These are phyloP conservation scores for Hyperoplus lanceolatus DNA, from an alignment of 2,797 vertebrate genomes.

Conservation along the genomic window DNA sequence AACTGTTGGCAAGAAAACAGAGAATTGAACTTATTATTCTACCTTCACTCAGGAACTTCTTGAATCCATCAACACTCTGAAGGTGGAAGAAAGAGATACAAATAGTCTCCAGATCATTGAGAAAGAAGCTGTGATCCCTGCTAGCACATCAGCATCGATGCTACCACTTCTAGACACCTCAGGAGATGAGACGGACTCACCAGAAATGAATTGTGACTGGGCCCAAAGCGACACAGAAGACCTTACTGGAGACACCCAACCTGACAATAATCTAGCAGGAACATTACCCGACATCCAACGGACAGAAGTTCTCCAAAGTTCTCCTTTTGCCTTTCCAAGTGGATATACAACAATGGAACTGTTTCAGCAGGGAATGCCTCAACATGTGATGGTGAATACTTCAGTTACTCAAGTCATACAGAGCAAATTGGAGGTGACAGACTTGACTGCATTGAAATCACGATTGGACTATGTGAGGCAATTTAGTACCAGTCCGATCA, in stretches of 20 bases:
- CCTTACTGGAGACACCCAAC: rapidly evolving
- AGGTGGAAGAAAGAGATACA: constrained; percentile 76
- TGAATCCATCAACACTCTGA: constrained; percentile 50
- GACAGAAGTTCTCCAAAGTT: background rate
- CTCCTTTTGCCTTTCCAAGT: constrained; percentile 51
- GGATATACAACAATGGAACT: constrained; percentile 89
- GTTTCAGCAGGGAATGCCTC: constrained; percentile 79
- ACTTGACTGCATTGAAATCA: constrained; percentile 20
- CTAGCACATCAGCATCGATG: rapidly evolving
- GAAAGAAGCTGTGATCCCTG: constrained; percentile 30
- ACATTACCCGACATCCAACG: background rate
- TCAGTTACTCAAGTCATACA: background rate
- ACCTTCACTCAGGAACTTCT: constrained; percentile 72
- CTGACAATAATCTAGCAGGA: background rate
- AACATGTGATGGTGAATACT: background rate
- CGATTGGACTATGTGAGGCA: constrained; percentile 78
- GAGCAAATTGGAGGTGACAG: constrained; percentile 27
- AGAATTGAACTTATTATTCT: background rate
- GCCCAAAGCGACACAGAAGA: constrained; percentile 17
- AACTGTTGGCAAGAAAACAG: no score
- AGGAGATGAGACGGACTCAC: constrained; percentile 3
- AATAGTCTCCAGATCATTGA: constrained; percentile 80
- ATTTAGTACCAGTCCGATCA: constrained; percentile 47
- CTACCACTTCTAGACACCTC: background rate
- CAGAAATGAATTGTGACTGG: constrained; percentile 6